Evolutionary conservation across 2,797 vertebrate species (phyloP), one percentile per base, ranked within the genome.

Genomic region (Epinephelus malabaricus): DNA sequence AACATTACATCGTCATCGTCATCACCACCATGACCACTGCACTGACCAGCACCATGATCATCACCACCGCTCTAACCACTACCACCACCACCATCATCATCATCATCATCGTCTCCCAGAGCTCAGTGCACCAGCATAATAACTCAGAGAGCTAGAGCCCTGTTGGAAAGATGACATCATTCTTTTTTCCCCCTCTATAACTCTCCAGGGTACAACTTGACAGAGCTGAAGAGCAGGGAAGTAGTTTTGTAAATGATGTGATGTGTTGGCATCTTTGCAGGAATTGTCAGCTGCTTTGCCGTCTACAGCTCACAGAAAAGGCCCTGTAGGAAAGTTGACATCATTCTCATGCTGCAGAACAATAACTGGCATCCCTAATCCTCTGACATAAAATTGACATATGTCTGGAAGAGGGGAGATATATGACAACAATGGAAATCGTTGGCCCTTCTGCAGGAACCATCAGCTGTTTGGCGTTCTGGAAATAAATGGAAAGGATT

Each of bases 321-420:
- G 63, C 79, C 82, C 72, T 51, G 76, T 67, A 84, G 86, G 85
- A 89, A 86, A 86, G 81, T 70, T 90, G 84, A 90, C 89, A 89
- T 93, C 87, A 93, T 92, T 84, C 81, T 83, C 69, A 83, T 78
- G 43, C 76, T 76, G 79, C 76, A 83, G 86, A 91, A 92, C 88
- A 91, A 91, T 89, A 90, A 74, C 84, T 86, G 84, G 80, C 88
- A 85, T 60, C 67, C 53, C 60, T 76, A 85, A 89, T 87, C 77
- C 75, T 72, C 73, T 74, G 69, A 90, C 87, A 88, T 88, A 86
- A 89, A 92, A 92, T 84, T 88, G 88, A 91, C 91, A 89, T 88
- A 68, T 85, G 89, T 93, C 88, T 85, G 76, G 71, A 79, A 63
- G 60, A 72, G 72, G 77, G 45, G 55, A 70, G 77, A 75, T 69